These are phyloP conservation scores for Epinephelus coioides DNA, from an alignment of 2,797 vertebrate species.

Conservation along the genomic window DNA sequence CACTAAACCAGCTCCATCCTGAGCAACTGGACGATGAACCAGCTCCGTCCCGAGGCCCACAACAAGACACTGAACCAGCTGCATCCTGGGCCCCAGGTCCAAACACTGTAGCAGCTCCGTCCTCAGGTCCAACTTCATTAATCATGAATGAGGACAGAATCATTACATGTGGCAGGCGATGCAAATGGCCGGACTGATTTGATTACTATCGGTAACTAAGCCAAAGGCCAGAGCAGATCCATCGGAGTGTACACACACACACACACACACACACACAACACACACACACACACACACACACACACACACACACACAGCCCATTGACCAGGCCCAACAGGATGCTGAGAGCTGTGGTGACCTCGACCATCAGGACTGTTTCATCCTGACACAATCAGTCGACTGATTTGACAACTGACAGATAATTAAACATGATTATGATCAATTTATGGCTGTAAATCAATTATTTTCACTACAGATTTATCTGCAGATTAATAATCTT, in stretches of 20 bases:
- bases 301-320: not conserved
- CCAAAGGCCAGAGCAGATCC: slow-evolving; percentile 53
- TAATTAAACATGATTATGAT: no score
- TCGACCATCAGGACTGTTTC: not conserved
- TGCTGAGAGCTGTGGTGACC: slow-evolving; percentile 1
- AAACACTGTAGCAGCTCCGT: slow-evolving; percentile 32
- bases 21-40: slow-evolving; percentile 1
- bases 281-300: slow-evolving; percentile 5
- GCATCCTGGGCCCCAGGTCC: not conserved
- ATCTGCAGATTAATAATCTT: no score
- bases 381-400: no score
- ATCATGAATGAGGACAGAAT: slow-evolving; percentile 80
- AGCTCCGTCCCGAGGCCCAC: slow-evolving; percentile 25
- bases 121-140: slow-evolving; percentile 53
- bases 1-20: no score
- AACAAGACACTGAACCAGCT: not conserved
- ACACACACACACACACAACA: slow-evolving; percentile 10
- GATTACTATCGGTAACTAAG: slow-evolving; percentile 80
- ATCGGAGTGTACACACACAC: slow-evolving; percentile 1
- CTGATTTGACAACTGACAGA: no score
- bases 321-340: slow-evolving; percentile 20
- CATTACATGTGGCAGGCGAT: slow-evolving; percentile 68
- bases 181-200: slow-evolving; percentile 60
- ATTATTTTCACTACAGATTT: no score
- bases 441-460: no score